Conservation (phyloP, 2,797 vertebrate genomes). For the Calcarius lapponicus region DNA sequence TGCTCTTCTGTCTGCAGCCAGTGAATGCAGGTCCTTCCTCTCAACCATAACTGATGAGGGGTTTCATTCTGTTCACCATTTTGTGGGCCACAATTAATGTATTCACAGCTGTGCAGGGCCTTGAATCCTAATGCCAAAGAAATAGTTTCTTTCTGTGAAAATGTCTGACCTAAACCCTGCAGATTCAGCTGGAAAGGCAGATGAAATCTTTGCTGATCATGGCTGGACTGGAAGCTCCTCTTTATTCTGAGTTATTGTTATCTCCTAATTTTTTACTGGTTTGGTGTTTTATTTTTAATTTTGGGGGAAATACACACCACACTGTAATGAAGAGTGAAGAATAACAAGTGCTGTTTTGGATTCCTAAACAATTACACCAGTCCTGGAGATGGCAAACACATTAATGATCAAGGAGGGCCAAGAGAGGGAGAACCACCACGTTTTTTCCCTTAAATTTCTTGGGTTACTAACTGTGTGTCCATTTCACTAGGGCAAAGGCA, state of each 20-base stretch:
- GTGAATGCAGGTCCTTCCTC: background rate
- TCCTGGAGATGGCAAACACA: background rate
- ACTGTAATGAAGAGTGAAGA: background rate
- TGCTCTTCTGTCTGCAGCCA: background rate
- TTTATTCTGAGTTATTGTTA: background rate
- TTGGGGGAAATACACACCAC: background rate
- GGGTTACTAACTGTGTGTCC: background rate
- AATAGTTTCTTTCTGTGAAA: background rate
- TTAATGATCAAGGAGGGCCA: background rate
- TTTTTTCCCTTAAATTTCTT: background rate
- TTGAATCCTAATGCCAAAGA: background rate
- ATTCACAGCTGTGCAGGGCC: background rate
- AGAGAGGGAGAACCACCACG: background rate
- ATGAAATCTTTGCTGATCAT: background rate
- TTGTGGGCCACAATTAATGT: background rate
- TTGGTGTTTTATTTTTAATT: background rate
- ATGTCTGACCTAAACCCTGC: background rate
- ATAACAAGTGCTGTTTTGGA: background rate
- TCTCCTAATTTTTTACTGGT: background rate
- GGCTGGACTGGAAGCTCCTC: background rate
- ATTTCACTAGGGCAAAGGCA: background rate
- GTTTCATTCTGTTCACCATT: background rate
- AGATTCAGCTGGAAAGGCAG: background rate
- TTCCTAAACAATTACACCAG: background rate
- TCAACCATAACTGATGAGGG: background rate